phyloP scores from a whole-genome alignment of 37 sponge, comb jelly and placozoan genomes.

The Ianthella basta region DNA sequence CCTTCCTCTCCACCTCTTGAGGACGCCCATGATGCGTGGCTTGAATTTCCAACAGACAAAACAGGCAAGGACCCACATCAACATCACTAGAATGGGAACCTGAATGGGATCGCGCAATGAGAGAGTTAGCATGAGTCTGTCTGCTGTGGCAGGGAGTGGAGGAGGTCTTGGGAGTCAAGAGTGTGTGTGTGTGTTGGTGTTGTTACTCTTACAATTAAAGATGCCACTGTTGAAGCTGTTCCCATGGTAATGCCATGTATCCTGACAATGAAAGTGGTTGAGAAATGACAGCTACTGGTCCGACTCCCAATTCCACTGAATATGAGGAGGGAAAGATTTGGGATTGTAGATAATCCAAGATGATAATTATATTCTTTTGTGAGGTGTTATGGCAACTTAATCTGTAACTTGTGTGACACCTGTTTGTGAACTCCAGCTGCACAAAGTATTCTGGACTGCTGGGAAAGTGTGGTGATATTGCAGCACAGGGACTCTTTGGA shows the following conservation, averaged over 20 bases:
- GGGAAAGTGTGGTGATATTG: constrained; percentile 11
- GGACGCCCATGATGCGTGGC: neutral
- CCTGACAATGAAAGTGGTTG: neutral
- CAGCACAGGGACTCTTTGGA: constrained; percentile 48
- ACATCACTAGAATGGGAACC: neutral
- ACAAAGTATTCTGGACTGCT: constrained; percentile 43
- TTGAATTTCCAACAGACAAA: constrained; percentile 21
- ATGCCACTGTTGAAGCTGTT: neutral
- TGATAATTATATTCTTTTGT: too few species aligned
- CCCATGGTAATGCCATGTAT: constrained; percentile 13
- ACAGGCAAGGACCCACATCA: neutral
- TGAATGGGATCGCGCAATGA: neutral
- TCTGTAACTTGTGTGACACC: constrained; percentile 7
- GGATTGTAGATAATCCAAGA: too few species aligned
- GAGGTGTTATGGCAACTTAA: too few species aligned
- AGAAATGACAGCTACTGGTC: constrained; percentile 1
- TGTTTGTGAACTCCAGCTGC: constrained; percentile 52
- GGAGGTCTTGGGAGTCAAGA: neutral
- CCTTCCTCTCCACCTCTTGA: neutral
- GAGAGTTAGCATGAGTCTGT: neutral
- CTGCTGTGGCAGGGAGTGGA: neutral
- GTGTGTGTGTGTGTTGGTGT: neutral
- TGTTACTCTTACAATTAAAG: neutral
- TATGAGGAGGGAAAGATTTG: too few species aligned
- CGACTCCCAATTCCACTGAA: too few species aligned